phyloP scores from a whole-genome alignment of 2,113 vertebrate species.

The Protobothrops mucrosquamatus region DNA sequence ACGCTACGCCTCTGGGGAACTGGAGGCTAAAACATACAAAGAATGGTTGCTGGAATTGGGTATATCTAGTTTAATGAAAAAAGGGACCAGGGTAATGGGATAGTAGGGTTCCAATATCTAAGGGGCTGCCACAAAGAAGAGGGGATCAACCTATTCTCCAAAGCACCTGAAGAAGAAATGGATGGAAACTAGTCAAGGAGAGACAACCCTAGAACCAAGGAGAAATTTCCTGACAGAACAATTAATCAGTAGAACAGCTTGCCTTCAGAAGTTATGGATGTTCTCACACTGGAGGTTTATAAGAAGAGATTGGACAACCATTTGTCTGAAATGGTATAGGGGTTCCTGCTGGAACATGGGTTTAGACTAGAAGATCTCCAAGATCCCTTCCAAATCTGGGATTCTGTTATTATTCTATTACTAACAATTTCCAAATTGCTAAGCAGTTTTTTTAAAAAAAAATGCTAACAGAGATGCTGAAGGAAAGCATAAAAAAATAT shows the following conservation, averaged over 20 bases:
- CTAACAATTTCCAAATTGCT: constrained; percentile 4
- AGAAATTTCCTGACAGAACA: background rate
- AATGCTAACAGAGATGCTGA: background rate
- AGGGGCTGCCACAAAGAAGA: background rate
- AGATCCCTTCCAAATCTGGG: background rate
- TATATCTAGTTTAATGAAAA: background rate
- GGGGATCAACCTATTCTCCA: background rate
- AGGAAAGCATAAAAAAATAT: background rate
- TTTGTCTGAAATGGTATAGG: too few species aligned
- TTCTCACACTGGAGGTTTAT: background rate
- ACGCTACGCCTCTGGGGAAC: too few species aligned
- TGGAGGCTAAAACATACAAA: background rate
- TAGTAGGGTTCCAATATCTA: background rate
- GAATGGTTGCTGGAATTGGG: background rate
- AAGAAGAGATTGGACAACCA: too few species aligned
- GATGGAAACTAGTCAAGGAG: background rate
- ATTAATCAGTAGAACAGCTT: background rate
- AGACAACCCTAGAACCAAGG: background rate
- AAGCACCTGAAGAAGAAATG: background rate
- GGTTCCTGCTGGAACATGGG: background rate
- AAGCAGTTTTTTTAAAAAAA: background rate
- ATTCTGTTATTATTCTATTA: background rate
- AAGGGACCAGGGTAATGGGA: background rate
- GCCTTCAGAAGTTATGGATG: background rate
- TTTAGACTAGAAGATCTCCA: background rate